These are phyloP conservation scores for Lepus americanus DNA, from an alignment of 2,113 vertebrate species.

Conservation along the genomic window DNA sequence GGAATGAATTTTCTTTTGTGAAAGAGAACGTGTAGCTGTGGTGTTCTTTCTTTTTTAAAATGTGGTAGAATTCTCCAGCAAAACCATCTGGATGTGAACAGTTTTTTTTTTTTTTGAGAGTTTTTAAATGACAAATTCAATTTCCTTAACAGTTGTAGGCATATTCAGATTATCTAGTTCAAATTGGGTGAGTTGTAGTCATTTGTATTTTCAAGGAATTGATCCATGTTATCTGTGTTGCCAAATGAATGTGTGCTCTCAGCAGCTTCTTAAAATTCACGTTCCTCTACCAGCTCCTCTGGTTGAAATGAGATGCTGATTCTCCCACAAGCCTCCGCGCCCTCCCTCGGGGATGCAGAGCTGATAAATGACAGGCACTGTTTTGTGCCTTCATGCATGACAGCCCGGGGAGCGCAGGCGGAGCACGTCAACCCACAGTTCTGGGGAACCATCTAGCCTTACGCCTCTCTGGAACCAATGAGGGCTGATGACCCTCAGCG, in stretches of 20 bases:
- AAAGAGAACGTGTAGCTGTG: background rate
- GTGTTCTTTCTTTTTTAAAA: slow-evolving; percentile 40
- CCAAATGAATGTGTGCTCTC: slow-evolving; percentile 1
- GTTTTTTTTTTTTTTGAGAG: background rate
- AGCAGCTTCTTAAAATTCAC: background rate
- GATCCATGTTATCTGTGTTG: background rate
- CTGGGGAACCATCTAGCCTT: background rate
- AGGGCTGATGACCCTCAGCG: background rate
- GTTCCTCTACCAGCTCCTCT: background rate
- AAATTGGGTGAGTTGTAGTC: background rate
- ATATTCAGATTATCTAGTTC: slow-evolving; percentile 19
- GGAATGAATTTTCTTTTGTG: background rate
- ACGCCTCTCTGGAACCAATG: background rate
- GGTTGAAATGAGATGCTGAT: background rate
- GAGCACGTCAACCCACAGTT: background rate
- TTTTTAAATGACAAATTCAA: slow-evolving; percentile 53
- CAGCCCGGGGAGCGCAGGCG: background rate
- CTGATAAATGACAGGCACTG: background rate
- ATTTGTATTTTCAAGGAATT: slow-evolving; percentile 45
- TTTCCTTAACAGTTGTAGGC: slow-evolving; percentile 52
- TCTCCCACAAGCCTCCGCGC: background rate
- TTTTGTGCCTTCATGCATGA: background rate
- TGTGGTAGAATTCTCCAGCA: slow-evolving; percentile 53
- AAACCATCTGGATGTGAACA: slow-evolving; percentile 52
- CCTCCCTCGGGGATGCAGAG: background rate